phyloP scores from a whole-genome alignment of 1,140 invertebrate species.

The Octopus bimaculoides region DNA sequence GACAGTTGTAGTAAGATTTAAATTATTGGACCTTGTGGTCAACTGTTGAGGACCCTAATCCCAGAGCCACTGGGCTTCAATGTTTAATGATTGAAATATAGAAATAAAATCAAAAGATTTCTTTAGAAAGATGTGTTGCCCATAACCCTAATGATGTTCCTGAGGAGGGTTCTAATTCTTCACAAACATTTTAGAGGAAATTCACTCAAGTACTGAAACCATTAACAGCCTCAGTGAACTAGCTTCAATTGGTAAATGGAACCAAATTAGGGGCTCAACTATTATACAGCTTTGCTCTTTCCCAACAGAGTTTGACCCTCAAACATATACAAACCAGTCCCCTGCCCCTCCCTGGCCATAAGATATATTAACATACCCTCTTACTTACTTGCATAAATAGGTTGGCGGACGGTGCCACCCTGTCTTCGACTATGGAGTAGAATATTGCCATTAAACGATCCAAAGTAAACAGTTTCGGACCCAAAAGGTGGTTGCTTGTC shows the following conservation, averaged over 20 bases:
- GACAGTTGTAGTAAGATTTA: too few relatives aligned
- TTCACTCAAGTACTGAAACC: too few relatives aligned
- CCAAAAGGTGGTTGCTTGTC: conserved; percentile 61
- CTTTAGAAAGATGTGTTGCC: too few relatives aligned
- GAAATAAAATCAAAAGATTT: too few relatives aligned
- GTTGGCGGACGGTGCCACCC: conserved; percentile 79
- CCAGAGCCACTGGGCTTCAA: too few relatives aligned
- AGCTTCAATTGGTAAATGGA: not conserved
- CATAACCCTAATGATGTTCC: too few relatives aligned
- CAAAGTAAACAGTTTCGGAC: conserved; percentile 78
- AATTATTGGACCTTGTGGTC: too few relatives aligned
- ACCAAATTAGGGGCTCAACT: not conserved
- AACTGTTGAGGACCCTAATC: too few relatives aligned
- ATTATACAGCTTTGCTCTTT: not conserved
- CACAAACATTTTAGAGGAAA: too few relatives aligned
- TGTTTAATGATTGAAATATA: too few relatives aligned
- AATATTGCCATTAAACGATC: conserved; percentile 87
- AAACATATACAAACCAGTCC: not conserved
- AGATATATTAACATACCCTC: conserved; percentile 14
- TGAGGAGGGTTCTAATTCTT: too few relatives aligned
- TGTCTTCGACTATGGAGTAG: conserved; percentile 82
- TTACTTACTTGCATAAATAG: conserved; percentile 60
- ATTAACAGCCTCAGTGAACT: not conserved
- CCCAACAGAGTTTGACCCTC: not conserved
- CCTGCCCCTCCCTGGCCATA: not conserved